A percentile compares a stretch with the other conserved stretches of the same genome.
phyloP scores from a whole-genome alignment of 2,888 invertebrate species.

The Eristalis tenax region DNA sequence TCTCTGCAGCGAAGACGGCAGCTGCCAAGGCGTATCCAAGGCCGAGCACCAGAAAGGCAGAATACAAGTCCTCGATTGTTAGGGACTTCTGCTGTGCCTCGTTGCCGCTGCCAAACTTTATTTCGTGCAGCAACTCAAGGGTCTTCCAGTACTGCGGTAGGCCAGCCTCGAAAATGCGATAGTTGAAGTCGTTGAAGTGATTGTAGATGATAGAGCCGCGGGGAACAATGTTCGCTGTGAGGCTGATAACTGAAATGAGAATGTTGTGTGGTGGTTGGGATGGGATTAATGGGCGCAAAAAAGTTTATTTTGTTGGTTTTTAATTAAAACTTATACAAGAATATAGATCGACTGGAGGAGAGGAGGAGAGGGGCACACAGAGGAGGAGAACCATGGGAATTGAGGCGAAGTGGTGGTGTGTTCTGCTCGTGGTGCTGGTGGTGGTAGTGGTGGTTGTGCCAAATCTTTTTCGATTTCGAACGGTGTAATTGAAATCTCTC shows the following conservation, averaged over 20 bases:
- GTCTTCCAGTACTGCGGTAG: constrained; percentile 55
- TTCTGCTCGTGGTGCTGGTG: not conserved
- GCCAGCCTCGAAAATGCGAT: constrained; percentile 66
- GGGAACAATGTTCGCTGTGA: constrained; percentile 62
- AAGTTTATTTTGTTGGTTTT: constrained; percentile 69
- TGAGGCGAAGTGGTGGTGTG: not conserved
- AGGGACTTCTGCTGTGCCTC: constrained; percentile 47
- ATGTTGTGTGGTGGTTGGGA: not conserved
- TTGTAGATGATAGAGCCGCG: constrained; percentile 67
- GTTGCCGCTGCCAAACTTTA: constrained; percentile 49
- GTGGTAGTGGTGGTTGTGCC: not conserved
- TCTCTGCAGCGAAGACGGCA: constrained; percentile 35
- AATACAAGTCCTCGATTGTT: constrained; percentile 59
- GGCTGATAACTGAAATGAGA: constrained; percentile 59
- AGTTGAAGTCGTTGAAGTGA: constrained; percentile 68
- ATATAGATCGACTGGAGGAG: not conserved
- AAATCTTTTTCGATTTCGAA: constrained; percentile 59
- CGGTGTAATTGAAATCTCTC: constrained; percentile 66
- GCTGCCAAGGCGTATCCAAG: constrained; percentile 53
- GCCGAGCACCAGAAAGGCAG: constrained; percentile 57
- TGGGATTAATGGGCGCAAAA: constrained; percentile 18
- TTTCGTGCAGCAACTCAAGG: constrained; percentile 57
- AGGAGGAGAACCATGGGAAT: not conserved
- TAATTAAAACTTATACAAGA: constrained; percentile 66
- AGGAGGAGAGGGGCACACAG: not conserved